phyloP scores from a whole-genome alignment of 2,113 vertebrate genomes.

The Tauraco erythrolophus region DNA sequence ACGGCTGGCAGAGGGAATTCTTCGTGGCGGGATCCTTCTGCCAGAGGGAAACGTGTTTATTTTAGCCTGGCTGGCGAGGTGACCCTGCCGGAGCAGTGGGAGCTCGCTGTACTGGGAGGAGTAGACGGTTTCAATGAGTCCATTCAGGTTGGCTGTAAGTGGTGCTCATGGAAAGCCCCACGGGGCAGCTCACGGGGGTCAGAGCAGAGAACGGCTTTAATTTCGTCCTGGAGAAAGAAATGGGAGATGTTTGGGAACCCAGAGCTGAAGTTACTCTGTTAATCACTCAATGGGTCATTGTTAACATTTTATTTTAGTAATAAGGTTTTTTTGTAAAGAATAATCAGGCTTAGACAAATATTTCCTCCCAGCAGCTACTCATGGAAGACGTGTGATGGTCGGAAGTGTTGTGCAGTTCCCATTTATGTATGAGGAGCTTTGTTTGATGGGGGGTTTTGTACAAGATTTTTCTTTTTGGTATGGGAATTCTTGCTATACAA shows the following conservation, averaged over 20 bases:
- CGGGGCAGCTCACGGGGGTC: neutral
- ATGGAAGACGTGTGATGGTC: neutral
- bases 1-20: neutral
- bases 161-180: neutral
- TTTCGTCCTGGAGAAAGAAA: constrained; percentile 1
- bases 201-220: neutral
- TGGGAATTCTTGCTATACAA: neutral
- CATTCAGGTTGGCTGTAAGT: neutral
- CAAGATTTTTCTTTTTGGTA: neutral
- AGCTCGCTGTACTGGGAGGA: neutral
- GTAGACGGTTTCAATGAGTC: neutral
- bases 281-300: constrained; percentile 27
- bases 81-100: neutral
- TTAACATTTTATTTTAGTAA: constrained; percentile 21
- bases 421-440: neutral
- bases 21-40: neutral
- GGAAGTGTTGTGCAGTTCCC: neutral
- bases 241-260: neutral
- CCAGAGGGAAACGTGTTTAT: neutral
- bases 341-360: neutral
- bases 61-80: neutral
- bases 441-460: neutral
- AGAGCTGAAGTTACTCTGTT: neutral
- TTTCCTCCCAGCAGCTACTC: neutral
- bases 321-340: neutral